Evolutionary conservation across 2,888 invertebrate species (phyloP), one percentile per base, ranked within the genome.

Genomic region (Epicampocera succincta): DNA sequence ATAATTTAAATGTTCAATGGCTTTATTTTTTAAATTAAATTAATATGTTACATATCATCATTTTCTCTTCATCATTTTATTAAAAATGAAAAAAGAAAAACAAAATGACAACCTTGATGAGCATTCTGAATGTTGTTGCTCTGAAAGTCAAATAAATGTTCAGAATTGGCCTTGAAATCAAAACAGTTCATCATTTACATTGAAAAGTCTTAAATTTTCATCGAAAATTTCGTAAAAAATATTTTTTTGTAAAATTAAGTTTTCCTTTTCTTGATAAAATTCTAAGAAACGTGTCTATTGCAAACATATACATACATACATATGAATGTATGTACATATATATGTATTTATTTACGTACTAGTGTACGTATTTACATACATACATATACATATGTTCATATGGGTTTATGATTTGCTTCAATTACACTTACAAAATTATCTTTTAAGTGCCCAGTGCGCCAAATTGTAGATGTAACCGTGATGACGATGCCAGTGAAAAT

Each of bases 111-210:
- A 73, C 78, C 78, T 79, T 73, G 78, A 66, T 73, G 65, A 72
- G 60, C 52, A 21, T 63, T 77, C 52, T 66, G 11, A 54, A 76
- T 38, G 29, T 40, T 25, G 5, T 54, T 63, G 25, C 8, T 61
- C 19, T 69, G 76, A 76, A 76, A 69, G 61, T 69, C 76, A 76
- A 25, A 44, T 42, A 61, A 60, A 46, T 61, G 38, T 29, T 73
- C 29, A 73, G 42, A 52, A 66, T n/a, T 33, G 50, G 61, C 77
- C 81, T 74, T 81, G 81, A 77, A 77, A 58, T 73, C 21, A 73
- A 68, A 60, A 76, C 66, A 44, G 65, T 72, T 72, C 52, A 66
- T 66, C 65, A 66, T 77, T 74, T 82, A 71, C 82, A 82, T 78
- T 78, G 78, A 82, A 81, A 65, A 61, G 44, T 73, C 15, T 46